Evolutionary conservation across 2,113 vertebrate species (phyloP).

Genomic region (Chrysemys picta): DNA sequence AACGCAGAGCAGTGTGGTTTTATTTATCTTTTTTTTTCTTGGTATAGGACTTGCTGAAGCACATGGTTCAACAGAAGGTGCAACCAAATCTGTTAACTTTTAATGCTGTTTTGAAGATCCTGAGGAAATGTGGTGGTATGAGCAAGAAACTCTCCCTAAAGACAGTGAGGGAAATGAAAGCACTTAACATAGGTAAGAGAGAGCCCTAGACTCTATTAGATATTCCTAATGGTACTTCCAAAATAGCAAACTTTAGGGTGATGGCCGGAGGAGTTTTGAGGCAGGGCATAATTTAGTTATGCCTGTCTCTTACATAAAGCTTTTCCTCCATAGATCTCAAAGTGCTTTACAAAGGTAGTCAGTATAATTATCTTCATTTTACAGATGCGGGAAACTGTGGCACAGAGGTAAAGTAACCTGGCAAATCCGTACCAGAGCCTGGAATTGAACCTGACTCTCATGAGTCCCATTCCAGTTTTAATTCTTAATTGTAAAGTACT

Average conservation of each 20-base stretch:
- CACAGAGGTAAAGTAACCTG: not conserved
- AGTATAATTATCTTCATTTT: not conserved
- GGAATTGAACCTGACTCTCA: not conserved
- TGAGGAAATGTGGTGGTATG: slow-evolving; percentile 80
- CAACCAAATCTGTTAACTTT: slow-evolving; percentile 90
- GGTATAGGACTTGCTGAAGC: slow-evolving; percentile 86
- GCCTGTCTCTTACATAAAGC: not conserved
- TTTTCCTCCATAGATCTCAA: not conserved
- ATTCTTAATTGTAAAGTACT: not conserved
- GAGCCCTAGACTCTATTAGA: not conserved
- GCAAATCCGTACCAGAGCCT: not conserved
- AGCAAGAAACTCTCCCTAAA: slow-evolving; percentile 73
- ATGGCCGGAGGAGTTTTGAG: not conserved
- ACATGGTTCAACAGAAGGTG: slow-evolving; percentile 90
- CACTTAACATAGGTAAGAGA: slow-evolving; percentile 85
- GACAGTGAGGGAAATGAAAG: slow-evolving; percentile 90
- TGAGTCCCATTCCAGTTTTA: not conserved
- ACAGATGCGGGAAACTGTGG: not conserved
- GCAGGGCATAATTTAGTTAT: not conserved
- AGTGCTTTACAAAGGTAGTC: not conserved
- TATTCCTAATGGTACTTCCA: not conserved
- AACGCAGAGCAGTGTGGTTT: not conserved
- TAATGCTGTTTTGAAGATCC: slow-evolving; percentile 85
- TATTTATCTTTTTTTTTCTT: not conserved
- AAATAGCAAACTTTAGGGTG: not conserved